Evolutionary conservation across 2,797 vertebrate genomes (phyloP), one percentile per base, ranked within the genome.

Genomic region (Hipposideros larvatus): DNA sequence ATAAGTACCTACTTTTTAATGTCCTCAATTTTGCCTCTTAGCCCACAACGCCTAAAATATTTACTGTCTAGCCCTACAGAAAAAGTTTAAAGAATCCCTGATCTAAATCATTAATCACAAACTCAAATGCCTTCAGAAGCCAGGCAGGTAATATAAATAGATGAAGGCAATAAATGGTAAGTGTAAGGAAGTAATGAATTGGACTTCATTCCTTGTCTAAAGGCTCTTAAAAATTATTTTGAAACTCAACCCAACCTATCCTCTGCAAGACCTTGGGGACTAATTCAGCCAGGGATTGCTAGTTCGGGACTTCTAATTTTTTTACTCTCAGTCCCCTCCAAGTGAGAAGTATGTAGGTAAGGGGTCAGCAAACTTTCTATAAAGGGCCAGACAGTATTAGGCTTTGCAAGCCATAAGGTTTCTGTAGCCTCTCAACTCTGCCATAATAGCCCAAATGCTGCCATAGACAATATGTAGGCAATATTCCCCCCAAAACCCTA

Each of bases 101-200:
- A 70, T 70, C 43, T 85, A 80, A 84, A 43, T 74, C 66, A 90
- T 84, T 85, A 74, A 85, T 95, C 91, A 87, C 19, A 92, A 94
- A 75, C 66, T 91, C 71, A 80, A 71, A 68, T 57, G 61, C 9
- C 43, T 95, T 91, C 48, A 68, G 68, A 92, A 71, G 21, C 46
- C 31, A 92, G 75, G 74, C 34, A 91, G 28, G 31, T 55, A 79
- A 86, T 75, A 83, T 83, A 83, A 93, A 73, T 77, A 24, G 34
- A 74, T 77, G 31, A 95, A 55, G 41, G 79, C 51, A 34, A 63
- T 61, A 74, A 61, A 80, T 66, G 8, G 37, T 46, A 92, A 78
- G 43, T 75, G 7, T 34, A 82, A 6, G 24, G 22, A 73, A 80
- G 34, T 61, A 77, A 65, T 87, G 71, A 96, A n/a, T 55, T 91